Percentiles rank a stretch among this genome's conserved stretches.
Evolutionary conservation across 2,888 invertebrate genomes (phyloP).

Genomic region (Drosophila vallismaia): DNA sequence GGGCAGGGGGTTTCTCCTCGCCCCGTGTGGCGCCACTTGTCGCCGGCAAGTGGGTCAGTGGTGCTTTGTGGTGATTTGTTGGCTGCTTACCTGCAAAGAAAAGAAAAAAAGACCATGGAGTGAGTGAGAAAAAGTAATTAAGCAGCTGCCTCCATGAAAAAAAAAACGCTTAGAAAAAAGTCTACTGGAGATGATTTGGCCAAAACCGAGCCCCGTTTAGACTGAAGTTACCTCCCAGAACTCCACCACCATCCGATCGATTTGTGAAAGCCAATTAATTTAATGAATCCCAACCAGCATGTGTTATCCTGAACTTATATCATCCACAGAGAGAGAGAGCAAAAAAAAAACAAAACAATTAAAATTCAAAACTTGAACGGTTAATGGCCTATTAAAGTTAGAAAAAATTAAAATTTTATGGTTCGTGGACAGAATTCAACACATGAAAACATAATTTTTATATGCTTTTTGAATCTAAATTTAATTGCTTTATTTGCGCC

Average conservation of each 20-base stretch:
- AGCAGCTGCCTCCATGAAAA: conserved; percentile 40
- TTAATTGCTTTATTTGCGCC: conserved; percentile 73
- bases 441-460: conserved; percentile 35
- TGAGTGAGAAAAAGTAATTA: conserved; percentile 61
- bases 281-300: no score
- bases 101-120: conserved; percentile 34
- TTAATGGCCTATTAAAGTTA: conserved; percentile 56
- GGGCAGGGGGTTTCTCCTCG: conserved; percentile 10
- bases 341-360: conserved; percentile 15
- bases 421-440: conserved; percentile 22
- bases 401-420: conserved; percentile 53
- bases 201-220: conserved; percentile 45
- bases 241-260: not conserved
- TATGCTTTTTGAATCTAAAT: conserved; percentile 36
- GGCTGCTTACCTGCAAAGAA: conserved; percentile 64
- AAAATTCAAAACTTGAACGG: conserved; percentile 45
- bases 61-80: conserved; percentile 27
- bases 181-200: conserved; percentile 45
- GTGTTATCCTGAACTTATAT: conserved; percentile 10
- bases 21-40: conserved; percentile 39
- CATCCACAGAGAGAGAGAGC: not conserved
- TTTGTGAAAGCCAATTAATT: conserved; percentile 28
- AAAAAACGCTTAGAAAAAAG: conserved; percentile 48
- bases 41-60: conserved; percentile 66
- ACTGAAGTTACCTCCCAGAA: conserved; percentile 23